phyloP scores from a whole-genome alignment of 2,888 invertebrate species.

The Brenthis daphne region DNA sequence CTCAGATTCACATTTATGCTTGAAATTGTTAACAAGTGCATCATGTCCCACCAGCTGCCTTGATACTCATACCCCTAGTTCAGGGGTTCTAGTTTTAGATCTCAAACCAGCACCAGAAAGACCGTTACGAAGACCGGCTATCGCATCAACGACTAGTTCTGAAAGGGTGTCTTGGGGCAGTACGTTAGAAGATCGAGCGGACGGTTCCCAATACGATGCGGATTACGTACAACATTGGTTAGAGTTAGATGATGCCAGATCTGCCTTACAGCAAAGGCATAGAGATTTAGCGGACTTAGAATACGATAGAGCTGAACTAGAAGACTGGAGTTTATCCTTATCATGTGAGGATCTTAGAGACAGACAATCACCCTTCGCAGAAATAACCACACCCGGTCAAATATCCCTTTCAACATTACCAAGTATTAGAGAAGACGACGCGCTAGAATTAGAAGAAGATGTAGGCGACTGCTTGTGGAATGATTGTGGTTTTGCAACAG shows the following conservation, averaged over 20 bases:
- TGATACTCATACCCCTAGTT: conserved; percentile 83
- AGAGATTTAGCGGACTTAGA: conserved; percentile 86
- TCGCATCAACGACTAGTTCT: conserved; percentile 75
- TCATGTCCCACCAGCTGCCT: conserved; percentile 79
- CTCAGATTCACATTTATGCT: conserved; percentile 88
- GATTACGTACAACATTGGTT: conserved; percentile 90
- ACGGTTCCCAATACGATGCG: conserved; percentile 85
- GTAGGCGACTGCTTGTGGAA: conserved; percentile 89
- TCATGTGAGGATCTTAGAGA: conserved; percentile 87
- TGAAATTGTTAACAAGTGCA: conserved; percentile 85
- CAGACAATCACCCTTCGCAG: conserved; percentile 74
- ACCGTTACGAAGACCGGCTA: conserved; percentile 82
- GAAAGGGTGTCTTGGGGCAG: conserved; percentile 83
- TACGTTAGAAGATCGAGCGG: conserved; percentile 80
- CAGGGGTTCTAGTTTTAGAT: conserved; percentile 84
- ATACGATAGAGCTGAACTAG: conserved; percentile 88
- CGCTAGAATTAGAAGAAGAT: conserved; percentile 87
- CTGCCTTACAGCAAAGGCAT: conserved; percentile 86
- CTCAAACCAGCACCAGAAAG: conserved; percentile 81
- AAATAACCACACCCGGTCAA: conserved; percentile 83
- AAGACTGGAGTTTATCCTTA: conserved; percentile 90
- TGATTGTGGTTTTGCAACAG: conserved; percentile 86
- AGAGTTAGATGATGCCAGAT: conserved; percentile 87
- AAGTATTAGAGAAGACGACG: conserved; percentile 88
- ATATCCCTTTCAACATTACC: conserved; percentile 85